A percentile compares a stretch with the other conserved stretches of the same genome.
Conservation (phyloP, 2,888 invertebrate species). For the Lucinisca nassula region DNA sequence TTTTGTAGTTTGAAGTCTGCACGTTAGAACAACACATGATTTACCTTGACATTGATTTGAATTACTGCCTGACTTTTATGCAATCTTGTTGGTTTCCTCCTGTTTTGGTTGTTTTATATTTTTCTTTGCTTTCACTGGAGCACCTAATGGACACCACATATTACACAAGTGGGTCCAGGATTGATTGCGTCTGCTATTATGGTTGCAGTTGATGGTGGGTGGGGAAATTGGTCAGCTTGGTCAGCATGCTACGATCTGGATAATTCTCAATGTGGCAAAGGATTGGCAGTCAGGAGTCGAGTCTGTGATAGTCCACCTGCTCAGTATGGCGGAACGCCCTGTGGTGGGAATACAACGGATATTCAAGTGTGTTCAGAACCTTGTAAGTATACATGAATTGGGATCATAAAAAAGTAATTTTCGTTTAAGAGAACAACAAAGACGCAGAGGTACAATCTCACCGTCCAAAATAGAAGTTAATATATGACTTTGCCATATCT, state of each 20-base stretch:
- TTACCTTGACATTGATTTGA: too few relatives aligned
- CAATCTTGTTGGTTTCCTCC: too few relatives aligned
- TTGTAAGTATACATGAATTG: slow-evolving; percentile 41
- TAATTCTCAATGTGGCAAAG: slow-evolving; percentile 35
- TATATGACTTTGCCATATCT: too few relatives aligned
- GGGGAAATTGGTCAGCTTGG: slow-evolving; percentile 45
- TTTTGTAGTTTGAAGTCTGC: too few relatives aligned
- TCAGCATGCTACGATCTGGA: slow-evolving; percentile 3
- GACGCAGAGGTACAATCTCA: too few relatives aligned
- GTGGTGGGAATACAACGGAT: slow-evolving; percentile 36
- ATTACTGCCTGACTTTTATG: too few relatives aligned
- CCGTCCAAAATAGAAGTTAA: too few relatives aligned
- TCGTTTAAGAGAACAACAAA: neutral
- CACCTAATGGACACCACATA: neutral
- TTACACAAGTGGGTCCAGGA: slow-evolving; percentile 16
- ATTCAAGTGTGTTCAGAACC: slow-evolving; percentile 33
- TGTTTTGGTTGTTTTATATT: too few relatives aligned
- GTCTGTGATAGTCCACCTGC: slow-evolving; percentile 44
- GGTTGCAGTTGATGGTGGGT: slow-evolving; percentile 51
- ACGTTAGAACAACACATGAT: too few relatives aligned
- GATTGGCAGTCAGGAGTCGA: slow-evolving; percentile 30
- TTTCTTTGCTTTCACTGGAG: neutral
- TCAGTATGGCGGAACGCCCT: slow-evolving; percentile 33
- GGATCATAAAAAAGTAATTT: neutral
- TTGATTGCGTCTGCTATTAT: neutral